Evolutionary conservation across 35 echinoderm and acorn worm genomes (phyloP).

Genomic region (Lytechinus variegatus): DNA sequence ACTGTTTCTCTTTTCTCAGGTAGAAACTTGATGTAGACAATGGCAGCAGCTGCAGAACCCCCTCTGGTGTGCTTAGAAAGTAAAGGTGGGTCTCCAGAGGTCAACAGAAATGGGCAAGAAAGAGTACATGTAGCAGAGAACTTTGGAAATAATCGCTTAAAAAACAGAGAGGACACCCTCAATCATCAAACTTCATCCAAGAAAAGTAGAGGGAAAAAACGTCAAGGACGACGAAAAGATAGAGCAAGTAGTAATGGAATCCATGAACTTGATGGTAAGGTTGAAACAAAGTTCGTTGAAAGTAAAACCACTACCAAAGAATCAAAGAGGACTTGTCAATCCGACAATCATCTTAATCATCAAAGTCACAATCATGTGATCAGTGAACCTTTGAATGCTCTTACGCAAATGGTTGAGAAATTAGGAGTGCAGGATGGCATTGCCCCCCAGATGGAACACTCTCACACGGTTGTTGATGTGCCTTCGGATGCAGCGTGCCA

Average conservation of each 20-base stretch:
- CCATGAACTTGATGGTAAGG: background rate
- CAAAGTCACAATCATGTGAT: slow-evolving; percentile 28
- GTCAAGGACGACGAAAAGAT: slow-evolving; percentile 24
- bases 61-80: background rate
- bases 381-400: slow-evolving; percentile 17
- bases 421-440: slow-evolving; percentile 17
- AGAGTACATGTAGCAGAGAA: background rate
- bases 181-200: background rate
- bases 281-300: background rate
- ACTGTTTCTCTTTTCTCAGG: background rate
- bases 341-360: slow-evolving; percentile 4
- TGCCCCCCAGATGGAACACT: background rate
- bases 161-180: background rate
- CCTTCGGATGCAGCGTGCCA: background rate
- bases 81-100: background rate
- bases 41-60: slow-evolving; percentile 31
- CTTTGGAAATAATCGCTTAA: background rate
- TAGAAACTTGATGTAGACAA: background rate
- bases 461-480: background rate
- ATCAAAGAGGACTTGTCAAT: slow-evolving; percentile 9
- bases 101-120: background rate
- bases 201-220: slow-evolving; percentile 32
- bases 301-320: slow-evolving; percentile 26
- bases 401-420: slow-evolving; percentile 28
- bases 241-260: slow-evolving; percentile 43